Conservation (phyloP, 2,113 vertebrate species). For the Archocentrus centrarchus region DNA sequence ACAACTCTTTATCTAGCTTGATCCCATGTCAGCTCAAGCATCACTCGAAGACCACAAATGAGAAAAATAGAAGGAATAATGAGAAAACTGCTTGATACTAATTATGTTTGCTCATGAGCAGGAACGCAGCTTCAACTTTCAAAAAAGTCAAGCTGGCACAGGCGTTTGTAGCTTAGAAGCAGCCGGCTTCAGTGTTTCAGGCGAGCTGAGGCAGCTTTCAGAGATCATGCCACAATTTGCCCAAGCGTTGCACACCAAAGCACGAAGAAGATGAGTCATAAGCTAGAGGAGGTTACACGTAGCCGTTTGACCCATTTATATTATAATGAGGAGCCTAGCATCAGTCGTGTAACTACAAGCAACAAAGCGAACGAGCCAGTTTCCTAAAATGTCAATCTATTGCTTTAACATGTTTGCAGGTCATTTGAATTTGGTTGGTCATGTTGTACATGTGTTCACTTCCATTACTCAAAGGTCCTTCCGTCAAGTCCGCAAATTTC, state of each 20-base stretch:
- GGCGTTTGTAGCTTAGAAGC: background rate
- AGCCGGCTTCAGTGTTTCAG: background rate
- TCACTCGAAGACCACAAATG: accelerated
- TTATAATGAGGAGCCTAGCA: background rate
- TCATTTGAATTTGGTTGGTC: background rate
- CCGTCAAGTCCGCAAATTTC: background rate
- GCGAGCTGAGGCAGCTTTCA: background rate
- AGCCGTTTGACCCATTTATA: background rate
- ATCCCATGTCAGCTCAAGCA: background rate
- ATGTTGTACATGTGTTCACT: background rate
- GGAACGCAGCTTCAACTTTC: background rate
- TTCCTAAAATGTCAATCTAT: background rate
- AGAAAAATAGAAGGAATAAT: background rate
- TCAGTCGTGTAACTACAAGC: background rate
- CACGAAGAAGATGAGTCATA: background rate
- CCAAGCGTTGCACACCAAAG: background rate
- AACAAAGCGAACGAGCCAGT: background rate
- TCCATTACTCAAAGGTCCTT: background rate
- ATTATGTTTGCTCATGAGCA: background rate
- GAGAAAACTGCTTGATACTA: background rate
- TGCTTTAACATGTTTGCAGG: background rate
- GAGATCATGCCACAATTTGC: accelerated
- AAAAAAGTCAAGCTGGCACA: background rate
- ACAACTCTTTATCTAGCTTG: background rate
- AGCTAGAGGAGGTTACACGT: background rate